Evolutionary conservation across 2,797 vertebrate species (phyloP).

Genomic region (Chanos chanos): DNA sequence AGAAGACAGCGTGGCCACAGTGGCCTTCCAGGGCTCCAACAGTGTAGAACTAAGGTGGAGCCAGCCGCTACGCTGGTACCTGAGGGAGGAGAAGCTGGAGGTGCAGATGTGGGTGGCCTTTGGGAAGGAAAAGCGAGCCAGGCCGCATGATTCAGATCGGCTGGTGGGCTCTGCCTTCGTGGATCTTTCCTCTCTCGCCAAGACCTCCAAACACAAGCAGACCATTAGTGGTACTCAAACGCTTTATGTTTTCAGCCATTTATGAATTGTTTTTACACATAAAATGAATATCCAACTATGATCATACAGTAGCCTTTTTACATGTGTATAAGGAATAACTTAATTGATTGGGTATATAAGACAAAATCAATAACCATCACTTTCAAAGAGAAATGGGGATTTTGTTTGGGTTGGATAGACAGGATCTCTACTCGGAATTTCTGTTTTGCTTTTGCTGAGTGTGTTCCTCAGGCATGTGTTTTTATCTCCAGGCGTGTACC

Average conservation of each 20-base stretch:
- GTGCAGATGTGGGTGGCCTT: constrained; percentile 90
- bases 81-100: constrained; percentile 87
- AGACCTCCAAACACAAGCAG: constrained; percentile 57
- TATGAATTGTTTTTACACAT: neutral
- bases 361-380: no score
- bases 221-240: constrained; percentile 78
- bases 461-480: no score
- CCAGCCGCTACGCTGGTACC: constrained; percentile 85
- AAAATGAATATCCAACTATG: neutral
- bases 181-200: constrained; percentile 73
- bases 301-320: neutral
- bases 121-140: constrained; percentile 71
- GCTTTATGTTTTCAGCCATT: neutral
- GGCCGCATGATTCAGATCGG: constrained; percentile 82
- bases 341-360: no score
- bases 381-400: no score
- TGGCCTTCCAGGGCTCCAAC: constrained; percentile 74
- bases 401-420: no score
- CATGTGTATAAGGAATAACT: neutral
- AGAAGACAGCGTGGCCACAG: constrained; percentile 56
- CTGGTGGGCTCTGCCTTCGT: constrained; percentile 90
- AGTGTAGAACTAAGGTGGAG: constrained; percentile 68
- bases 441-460: neutral
- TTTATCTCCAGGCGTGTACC: constrained; percentile 79
- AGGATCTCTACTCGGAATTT: neutral